Conservation (phyloP, 2,113 vertebrate species). For the Ornithorhynchus anatinus region DNA sequence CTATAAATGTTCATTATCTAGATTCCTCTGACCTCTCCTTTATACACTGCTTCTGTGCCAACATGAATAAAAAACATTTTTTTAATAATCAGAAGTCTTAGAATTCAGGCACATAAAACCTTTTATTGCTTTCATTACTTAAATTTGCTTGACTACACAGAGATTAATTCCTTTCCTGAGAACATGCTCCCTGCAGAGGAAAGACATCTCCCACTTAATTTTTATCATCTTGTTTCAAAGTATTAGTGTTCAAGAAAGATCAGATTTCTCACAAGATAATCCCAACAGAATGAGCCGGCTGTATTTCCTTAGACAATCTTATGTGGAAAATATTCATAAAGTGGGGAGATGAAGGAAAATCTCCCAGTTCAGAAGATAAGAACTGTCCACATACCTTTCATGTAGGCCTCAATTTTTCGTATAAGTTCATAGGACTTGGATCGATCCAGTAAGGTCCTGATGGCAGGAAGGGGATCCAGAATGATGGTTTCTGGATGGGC, state of each 20-base stretch:
- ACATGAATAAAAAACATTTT: neutral
- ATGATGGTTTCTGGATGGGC: constrained; percentile 97
- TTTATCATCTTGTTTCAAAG: neutral
- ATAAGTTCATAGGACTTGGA: constrained; percentile 98
- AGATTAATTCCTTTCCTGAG: neutral
- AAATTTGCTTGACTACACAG: neutral
- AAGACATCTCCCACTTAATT: neutral
- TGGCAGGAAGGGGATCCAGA: constrained; percentile 94
- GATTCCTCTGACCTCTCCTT: neutral
- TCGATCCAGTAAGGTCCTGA: constrained; percentile 93
- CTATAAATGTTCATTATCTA: too few species aligned
- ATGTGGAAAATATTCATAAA: neutral
- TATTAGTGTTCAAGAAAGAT: neutral
- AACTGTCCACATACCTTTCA: constrained; percentile 82
- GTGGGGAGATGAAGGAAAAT: too few species aligned
- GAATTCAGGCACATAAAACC: neutral
- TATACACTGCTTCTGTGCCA: neutral
- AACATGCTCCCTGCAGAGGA: accelerated
- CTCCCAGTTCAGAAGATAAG: too few species aligned
- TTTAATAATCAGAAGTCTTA: neutral
- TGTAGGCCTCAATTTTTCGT: constrained; percentile 91
- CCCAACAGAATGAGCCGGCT: neutral
- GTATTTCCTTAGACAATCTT: neutral
- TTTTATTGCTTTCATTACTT: neutral
- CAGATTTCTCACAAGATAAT: neutral